Evolutionary conservation across 1,140 invertebrate species (phyloP), one percentile per base, ranked within the genome.

Genomic region (Hycleus phaleratus): DNA sequence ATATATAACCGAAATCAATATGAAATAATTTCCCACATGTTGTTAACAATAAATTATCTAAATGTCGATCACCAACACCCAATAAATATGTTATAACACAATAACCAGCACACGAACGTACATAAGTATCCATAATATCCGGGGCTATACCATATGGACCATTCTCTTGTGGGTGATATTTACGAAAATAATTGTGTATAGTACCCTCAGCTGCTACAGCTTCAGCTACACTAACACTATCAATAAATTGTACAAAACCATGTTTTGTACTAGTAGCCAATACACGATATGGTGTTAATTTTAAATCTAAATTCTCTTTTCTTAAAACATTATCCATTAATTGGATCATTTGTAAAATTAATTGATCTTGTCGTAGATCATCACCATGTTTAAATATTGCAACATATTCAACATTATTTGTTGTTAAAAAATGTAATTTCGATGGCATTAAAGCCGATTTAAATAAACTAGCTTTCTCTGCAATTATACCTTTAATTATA

Each of bases 301-400:
- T 96, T 38, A 98, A 79, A 78, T 98, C 95, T 38, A 98, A 77
- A 77, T 98, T 97, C 77, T 97, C 93, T 63, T 90, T 81, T 44
- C 92, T 79, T 38, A 99, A 75, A 18, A 99, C 75, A 75, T 95
- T 91, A 76, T 99, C 97, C 95, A 99, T 99, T 3, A 99, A 77
- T 0, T 93, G 94, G 56, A 99, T 98, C 77, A 98, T 98, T 75
- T 94, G 90, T 49, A 99, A 75, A 60, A 99, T 94, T 0, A 99
- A 80, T 75, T 99, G 97, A 78, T 99, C 97, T 48, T 99, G 97
- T 25, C 96, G 75, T n/a, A 99, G 74, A 77, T 99, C 97, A 77
- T 99, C 97, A 1, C 97, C 97, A 69, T 96, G 85, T 78, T 99
- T 99, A 74, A 98, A 99, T 62, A 99, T 98, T 0, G 94, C 91